These are phyloP conservation scores for Recurvirostra avosetta DNA, from an alignment of 2,113 vertebrate species.

Conservation along the genomic window DNA sequence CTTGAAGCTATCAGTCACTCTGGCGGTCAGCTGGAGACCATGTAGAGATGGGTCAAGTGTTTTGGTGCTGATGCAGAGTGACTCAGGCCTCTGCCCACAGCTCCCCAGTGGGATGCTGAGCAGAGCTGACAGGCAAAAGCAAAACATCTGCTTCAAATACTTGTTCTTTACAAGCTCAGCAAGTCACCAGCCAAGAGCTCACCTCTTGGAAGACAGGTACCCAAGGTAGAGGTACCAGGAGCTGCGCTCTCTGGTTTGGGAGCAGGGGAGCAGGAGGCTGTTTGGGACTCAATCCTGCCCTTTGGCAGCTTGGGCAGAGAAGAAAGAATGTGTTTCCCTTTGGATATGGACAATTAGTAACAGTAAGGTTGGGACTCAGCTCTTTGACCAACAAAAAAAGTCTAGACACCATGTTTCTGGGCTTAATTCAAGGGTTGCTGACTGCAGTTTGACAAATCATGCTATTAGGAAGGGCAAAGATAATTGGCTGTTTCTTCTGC, in stretches of 20 bases:
- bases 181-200: not conserved
- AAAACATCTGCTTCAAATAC: not conserved
- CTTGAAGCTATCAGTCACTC: not conserved
- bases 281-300: not conserved
- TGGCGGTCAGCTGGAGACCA: not conserved
- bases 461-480: not conserved
- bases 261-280: not conserved
- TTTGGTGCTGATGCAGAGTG: not conserved
- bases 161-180: not conserved
- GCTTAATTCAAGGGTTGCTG: not conserved
- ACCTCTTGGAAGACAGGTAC: not conserved
- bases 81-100: slow-evolving; percentile 7
- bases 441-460: not conserved
- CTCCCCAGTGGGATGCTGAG: not conserved
- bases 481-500: not conserved
- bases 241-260: too few relatives aligned
- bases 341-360: not conserved
- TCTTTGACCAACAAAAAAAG: not conserved
- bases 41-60: not conserved
- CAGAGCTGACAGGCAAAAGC: not conserved
- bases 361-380: not conserved
- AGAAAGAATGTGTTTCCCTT: not conserved
- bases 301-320: not conserved
- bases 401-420: not conserved
- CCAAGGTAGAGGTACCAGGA: not conserved